Evolutionary conservation across 2,797 vertebrate genomes (phyloP), one percentile per base, ranked within the genome.

Genomic region (Pyrrhura leucotis): DNA sequence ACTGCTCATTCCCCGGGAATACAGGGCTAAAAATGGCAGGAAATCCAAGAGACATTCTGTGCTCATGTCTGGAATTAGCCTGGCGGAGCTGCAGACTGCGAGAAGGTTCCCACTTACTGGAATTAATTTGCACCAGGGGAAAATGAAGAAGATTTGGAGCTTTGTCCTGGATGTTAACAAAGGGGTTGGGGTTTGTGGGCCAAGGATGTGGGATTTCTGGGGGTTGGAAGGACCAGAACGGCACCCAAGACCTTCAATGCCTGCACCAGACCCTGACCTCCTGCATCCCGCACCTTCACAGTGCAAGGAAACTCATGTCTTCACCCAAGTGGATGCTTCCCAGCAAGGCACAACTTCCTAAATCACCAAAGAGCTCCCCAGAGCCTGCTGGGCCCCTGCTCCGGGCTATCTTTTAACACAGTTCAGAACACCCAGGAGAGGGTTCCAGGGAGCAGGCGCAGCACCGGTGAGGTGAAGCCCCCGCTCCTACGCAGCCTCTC

Each of bases 261-360:
- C 50, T 2, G 4, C 1, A 3, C 48, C 1, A 2, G 26, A 14
- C 15, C 7, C 8, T 20, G 40, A 18, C 51, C 26, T 20, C 51
- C 56, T 4, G 0, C 1, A 13, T 8, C 35, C 62, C 1, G 4
- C 40, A 7, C n/a, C 50, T 9, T 22, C 23, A 1, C 17, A 9
- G 7, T 5, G 17, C 5, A 1, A 20, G 54, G 33, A 12, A 51
- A 31, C 14, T 0, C 4, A 14, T 0, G n/a, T 23, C 50, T 11
- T 4, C 8, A 40, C 42, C 71, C 9, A 8, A 1, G 25, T 4
- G 39, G n/a, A 26, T 18, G 51, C 69, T 8, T 35, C 71, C 39
- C 37, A 7, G 20, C 2, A 18, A n/a, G 40, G 19, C 21, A 4
- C 19, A 3, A 4, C 18, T 16, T 18, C 72, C 66, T 12, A 26